Percentiles rank a stretch among this genome's conserved stretches.
Evolutionary conservation across 2,113 vertebrate genomes (phyloP).

Genomic region (Eonycteris spelaea): DNA sequence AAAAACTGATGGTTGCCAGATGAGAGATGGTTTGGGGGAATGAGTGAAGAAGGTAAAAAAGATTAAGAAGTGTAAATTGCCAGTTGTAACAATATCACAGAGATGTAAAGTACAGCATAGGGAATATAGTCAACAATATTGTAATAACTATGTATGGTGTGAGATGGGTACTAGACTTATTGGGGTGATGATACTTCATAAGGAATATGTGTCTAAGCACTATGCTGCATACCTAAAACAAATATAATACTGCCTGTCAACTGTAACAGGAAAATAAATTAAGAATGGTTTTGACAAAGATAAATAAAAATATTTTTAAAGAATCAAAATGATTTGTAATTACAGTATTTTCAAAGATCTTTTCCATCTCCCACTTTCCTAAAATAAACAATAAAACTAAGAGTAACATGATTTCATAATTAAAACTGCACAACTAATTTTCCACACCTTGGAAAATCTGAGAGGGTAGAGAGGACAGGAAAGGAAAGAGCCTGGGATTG

Average conservation of each 20-base stretch:
- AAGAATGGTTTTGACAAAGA: too few species aligned
- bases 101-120: not conserved
- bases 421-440: not conserved
- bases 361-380: not conserved
- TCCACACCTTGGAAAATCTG: not conserved
- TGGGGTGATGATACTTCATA: not conserved
- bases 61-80: not conserved
- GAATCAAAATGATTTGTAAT: not conserved
- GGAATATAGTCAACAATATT: not conserved
- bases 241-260: not conserved
- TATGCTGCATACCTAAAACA: not conserved
- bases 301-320: not conserved
- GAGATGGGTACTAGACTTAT: not conserved
- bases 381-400: not conserved
- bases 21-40: not conserved
- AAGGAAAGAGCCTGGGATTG: not conserved
- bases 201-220: not conserved
- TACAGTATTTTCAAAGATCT: not conserved
- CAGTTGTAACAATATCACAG: not conserved
- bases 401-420: slow-evolving; percentile 17
- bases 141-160: not conserved
- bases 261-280: too few species aligned
- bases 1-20: not conserved
- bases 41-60: not conserved
- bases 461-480: not conserved